phyloP scores from a whole-genome alignment of 2,797 vertebrate genomes.

The Centropyge bicolor region DNA sequence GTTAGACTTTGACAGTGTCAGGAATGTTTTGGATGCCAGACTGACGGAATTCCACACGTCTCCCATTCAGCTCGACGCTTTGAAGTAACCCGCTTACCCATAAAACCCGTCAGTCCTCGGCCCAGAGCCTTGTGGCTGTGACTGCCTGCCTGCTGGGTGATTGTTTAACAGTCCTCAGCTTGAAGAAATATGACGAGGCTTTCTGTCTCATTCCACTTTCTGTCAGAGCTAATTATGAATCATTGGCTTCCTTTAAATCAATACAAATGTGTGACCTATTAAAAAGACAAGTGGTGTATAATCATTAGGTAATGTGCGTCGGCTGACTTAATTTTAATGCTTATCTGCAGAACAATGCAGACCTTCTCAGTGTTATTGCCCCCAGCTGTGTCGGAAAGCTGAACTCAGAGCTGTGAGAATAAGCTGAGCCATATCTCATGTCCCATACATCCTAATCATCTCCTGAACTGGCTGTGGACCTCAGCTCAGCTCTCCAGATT shows the following conservation, averaged over 20 bases:
- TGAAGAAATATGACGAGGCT: slow-evolving; percentile 23
- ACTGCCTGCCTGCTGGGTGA: slow-evolving; percentile 20
- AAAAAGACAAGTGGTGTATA: neutral
- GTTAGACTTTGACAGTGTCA: slow-evolving; percentile 37
- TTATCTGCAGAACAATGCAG: slow-evolving; percentile 24
- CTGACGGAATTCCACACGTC: slow-evolving; percentile 73
- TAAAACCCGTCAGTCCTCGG: slow-evolving; percentile 38
- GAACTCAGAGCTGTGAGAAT: neutral
- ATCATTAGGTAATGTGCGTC: neutral
- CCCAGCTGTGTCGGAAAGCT: slow-evolving; percentile 35
- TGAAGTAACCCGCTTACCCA: slow-evolving; percentile 65
- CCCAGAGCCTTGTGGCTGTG: slow-evolving; percentile 2
- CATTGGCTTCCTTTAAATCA: slow-evolving; percentile 3
- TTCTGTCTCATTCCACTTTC: neutral
- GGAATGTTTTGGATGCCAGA: slow-evolving; percentile 71
- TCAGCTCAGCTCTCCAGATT: slow-evolving; percentile 49
- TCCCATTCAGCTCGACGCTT: slow-evolving; percentile 65
- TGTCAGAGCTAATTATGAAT: neutral
- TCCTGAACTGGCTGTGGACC: slow-evolving; percentile 55
- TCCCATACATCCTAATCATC: slow-evolving; percentile 48
- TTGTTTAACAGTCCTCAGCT: slow-evolving; percentile 40
- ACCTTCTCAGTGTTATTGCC: slow-evolving; percentile 12
- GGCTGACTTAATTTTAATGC: slow-evolving; percentile 6
- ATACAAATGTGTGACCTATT: slow-evolving; percentile 19
- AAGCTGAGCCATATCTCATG: slow-evolving; percentile 35